phyloP scores from a whole-genome alignment of 35 echinoderm and acorn worm species.

The Lytechinus pictus region DNA sequence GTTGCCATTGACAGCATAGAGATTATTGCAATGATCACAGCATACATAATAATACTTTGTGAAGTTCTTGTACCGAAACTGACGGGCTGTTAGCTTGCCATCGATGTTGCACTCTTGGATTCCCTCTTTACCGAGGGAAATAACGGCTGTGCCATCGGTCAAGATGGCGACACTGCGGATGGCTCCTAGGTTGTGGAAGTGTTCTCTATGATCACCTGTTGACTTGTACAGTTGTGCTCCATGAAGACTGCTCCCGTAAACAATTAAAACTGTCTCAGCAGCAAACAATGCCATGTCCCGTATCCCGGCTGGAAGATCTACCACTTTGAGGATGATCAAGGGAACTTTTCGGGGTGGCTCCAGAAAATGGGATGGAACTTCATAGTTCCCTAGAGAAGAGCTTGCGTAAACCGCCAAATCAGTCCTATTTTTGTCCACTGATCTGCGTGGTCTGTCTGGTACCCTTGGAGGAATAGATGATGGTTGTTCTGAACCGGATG shows the following conservation, averaged over 20 bases:
- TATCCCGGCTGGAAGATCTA: not conserved
- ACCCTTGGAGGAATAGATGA: not conserved
- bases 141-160: not conserved
- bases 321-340: not conserved
- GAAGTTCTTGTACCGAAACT: not conserved
- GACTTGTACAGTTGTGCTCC: not conserved
- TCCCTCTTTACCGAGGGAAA: not conserved
- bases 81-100: not conserved
- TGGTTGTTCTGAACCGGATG: not conserved
- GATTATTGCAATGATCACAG: not conserved
- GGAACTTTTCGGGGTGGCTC: not conserved
- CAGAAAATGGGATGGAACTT: not conserved
- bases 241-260: not conserved
- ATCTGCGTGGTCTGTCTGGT: not conserved
- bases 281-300: not conserved
- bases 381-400: not conserved
- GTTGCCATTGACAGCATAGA: not conserved
- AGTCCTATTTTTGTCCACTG: not conserved
- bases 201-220: not conserved
- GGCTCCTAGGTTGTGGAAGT: not conserved
- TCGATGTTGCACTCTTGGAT: not conserved
- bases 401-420: not conserved
- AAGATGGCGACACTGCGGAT: not conserved
- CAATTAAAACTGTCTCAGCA: not conserved
- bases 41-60: not conserved